Evolutionary conservation across 2,113 vertebrate species (phyloP).

Genomic region (Benitochromis conjunctus): DNA sequence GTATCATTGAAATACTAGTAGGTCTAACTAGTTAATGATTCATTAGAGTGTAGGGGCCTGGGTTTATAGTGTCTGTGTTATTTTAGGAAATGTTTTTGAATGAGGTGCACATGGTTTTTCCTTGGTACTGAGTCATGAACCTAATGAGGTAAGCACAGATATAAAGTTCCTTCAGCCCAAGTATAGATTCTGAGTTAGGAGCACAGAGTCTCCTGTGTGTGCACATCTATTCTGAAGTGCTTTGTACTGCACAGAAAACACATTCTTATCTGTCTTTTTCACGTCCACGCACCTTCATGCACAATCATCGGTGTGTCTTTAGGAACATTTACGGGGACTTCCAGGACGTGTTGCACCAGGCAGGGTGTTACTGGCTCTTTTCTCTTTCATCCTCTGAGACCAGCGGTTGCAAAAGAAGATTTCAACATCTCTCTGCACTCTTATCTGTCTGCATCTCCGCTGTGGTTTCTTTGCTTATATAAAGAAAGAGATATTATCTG

Average conservation of each 20-base stretch:
- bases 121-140: not conserved
- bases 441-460: not conserved
- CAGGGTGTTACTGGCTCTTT: not conserved
- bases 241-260: not conserved
- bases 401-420: not conserved
- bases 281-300: not conserved
- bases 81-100: not conserved
- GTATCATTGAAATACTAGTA: not conserved
- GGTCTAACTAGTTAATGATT: not conserved
- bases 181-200: not conserved
- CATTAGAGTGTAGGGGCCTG: accelerated
- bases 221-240: not conserved
- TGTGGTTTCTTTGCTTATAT: not conserved
- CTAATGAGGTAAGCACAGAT: not conserved
- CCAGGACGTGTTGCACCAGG: conserved; percentile 22
- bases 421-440: not conserved
- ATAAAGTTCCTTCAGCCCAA: not conserved
- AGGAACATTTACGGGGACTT: conserved; percentile 23
- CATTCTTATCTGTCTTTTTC: not conserved
- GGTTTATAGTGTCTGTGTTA: not conserved
- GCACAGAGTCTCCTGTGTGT: not conserved
- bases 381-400: not conserved
- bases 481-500: not conserved
- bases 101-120: not conserved
- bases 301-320: not conserved